Percentiles rank a stretch among this genome's conserved stretches.
phyloP scores from a whole-genome alignment of 2,113 vertebrate species.

The Hydrochoerus hydrochaeris region DNA sequence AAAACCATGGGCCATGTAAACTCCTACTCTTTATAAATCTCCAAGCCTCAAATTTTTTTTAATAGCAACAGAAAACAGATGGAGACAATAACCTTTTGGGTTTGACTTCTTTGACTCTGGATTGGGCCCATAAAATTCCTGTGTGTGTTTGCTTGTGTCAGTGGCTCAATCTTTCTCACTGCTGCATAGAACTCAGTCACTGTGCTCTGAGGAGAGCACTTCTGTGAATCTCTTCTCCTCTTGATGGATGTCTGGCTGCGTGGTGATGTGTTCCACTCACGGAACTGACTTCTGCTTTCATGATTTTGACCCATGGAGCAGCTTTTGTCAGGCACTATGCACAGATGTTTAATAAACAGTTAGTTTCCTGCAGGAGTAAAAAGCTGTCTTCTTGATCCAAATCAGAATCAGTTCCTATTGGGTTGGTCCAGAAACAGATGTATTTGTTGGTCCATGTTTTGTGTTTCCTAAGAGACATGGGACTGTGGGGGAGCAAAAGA shows the following conservation, averaged over 20 bases:
- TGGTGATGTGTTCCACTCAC: not conserved
- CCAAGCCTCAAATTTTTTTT: not conserved
- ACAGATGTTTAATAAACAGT: not conserved
- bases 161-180: not conserved
- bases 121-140: not conserved
- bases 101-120: not conserved
- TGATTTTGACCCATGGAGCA: not conserved
- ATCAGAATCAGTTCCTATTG: not conserved
- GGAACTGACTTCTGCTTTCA: not conserved
- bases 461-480: not conserved
- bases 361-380: not conserved
- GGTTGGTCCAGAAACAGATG: not conserved
- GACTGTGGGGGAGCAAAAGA: too few species aligned
- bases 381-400: not conserved
- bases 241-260: not conserved
- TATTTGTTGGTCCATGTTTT: not conserved
- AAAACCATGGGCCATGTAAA: not conserved
- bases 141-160: rapidly evolving
- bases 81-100: not conserved
- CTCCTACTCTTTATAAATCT: not conserved
- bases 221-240: not conserved
- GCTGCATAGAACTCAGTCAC: rapidly evolving
- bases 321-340: not conserved
- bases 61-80: not conserved
- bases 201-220: rapidly evolving